Percentiles rank a stretch among this genome's conserved stretches.
phyloP scores from a whole-genome alignment of 1,140 invertebrate species.

The Listronotus bonariensis region DNA sequence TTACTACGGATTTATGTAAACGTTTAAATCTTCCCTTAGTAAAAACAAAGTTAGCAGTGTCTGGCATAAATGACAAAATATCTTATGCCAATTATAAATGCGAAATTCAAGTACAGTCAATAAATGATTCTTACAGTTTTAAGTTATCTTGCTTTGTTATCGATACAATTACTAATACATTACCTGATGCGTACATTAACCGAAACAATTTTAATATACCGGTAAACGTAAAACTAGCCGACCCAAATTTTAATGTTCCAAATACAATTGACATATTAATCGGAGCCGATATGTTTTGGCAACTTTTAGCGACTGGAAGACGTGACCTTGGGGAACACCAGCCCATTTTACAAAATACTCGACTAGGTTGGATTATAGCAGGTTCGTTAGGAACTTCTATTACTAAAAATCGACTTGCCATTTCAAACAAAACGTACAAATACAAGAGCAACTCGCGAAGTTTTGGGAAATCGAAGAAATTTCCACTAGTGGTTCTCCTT shows the following conservation, averaged over 20 bases:
- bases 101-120: too few relatives aligned
- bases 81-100: too few relatives aligned
- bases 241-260: background rate
- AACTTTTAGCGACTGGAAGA: background rate
- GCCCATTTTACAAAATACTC: slow-evolving; percentile 10
- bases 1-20: background rate
- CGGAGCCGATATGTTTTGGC: slow-evolving; percentile 9
- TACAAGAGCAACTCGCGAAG: slow-evolving; percentile 6
- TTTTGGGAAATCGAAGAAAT: slow-evolving; percentile 13
- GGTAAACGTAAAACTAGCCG: background rate
- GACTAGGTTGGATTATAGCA: slow-evolving; percentile 9
- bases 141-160: too few relatives aligned
- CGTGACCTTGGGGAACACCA: background rate
- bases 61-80: too few relatives aligned
- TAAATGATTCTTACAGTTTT: too few relatives aligned
- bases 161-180: background rate
- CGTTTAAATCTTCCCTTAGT: too few relatives aligned
- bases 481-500: too few relatives aligned
- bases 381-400: background rate
- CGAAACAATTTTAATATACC: slow-evolving; percentile 1
- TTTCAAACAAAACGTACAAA: background rate
- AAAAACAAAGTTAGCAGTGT: too few relatives aligned
- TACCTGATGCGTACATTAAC: background rate
- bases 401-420: background rate
- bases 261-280: slow-evolving; percentile 9